Evolutionary conservation across 2,888 invertebrate genomes (phyloP).

Genomic region (Neoaliturus tenellus): DNA sequence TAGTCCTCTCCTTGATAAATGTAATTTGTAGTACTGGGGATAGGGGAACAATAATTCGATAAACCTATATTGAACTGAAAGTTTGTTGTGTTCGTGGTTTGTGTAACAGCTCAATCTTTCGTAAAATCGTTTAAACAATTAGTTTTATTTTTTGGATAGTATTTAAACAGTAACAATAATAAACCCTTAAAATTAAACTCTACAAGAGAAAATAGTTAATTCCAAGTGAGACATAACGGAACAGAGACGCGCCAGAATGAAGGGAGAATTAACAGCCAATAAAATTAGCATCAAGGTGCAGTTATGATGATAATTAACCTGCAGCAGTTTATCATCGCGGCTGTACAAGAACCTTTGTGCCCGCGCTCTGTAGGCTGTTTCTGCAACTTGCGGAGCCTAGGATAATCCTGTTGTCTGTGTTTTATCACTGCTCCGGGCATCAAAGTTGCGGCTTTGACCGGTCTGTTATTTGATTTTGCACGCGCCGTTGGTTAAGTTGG

Average conservation of each 20-base stretch:
- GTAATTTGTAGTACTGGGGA: too few species aligned
- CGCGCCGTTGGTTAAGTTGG: neutral
- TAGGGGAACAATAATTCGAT: too few species aligned
- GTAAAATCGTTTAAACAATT: too few species aligned
- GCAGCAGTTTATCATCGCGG: neutral
- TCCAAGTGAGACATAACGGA: neutral
- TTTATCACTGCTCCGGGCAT: neutral
- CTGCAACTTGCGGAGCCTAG: neutral
- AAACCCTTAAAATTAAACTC: too few species aligned
- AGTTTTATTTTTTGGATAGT: too few species aligned
- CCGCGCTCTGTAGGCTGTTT: neutral
- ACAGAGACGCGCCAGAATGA: neutral
- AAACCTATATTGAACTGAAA: too few species aligned
- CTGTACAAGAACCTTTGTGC: neutral
- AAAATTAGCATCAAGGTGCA: slow-evolving; percentile 33
- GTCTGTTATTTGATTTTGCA: slow-evolving; percentile 18
- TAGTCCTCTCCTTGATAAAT: too few species aligned
- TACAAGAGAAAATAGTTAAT: too few species aligned
- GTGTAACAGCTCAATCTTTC: too few species aligned
- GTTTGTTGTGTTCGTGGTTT: too few species aligned
- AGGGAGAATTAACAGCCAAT: slow-evolving; percentile 9
- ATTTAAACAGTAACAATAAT: too few species aligned
- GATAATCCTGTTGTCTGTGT: neutral
- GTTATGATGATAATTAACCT: slow-evolving; percentile 6
- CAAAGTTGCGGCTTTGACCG: neutral